Conservation (phyloP, 2,113 vertebrate species). For the Nothobranchius kuhntae region DNA sequence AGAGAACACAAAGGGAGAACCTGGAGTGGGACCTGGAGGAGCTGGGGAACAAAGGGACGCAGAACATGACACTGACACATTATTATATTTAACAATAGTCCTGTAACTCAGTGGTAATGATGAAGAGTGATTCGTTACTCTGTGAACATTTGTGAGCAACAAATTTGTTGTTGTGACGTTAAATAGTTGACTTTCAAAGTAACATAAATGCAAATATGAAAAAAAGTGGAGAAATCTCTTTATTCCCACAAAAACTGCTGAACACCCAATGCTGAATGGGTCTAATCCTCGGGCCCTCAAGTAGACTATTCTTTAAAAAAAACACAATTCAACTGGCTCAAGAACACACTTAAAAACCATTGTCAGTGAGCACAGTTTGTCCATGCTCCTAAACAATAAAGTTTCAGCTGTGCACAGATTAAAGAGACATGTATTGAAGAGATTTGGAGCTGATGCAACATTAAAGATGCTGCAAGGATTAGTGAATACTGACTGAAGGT, state of each 20-base stretch:
- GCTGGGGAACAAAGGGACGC: too few relatives aligned
- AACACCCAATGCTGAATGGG: not conserved
- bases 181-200: not conserved
- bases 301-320: not conserved
- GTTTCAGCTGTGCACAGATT: not conserved
- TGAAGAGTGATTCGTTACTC: not conserved
- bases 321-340: not conserved
- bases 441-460: not conserved
- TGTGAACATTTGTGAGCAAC: not conserved
- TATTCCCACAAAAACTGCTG: not conserved
- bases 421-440: not conserved
- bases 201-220: not conserved
- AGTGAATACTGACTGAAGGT: not conserved
- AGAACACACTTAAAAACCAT: not conserved
- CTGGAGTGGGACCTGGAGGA: too few relatives aligned
- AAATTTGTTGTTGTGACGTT: too few relatives aligned
- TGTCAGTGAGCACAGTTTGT: not conserved
- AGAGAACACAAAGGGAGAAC: too few relatives aligned
- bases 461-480: not conserved
- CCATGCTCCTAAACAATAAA: not conserved
- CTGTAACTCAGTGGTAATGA: not conserved
- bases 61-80: not conserved
- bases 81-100: not conserved
- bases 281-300: not conserved
- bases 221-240: not conserved